Conservation (phyloP, 2,888 invertebrate genomes). For the Drosophila nigritarsus region DNA sequence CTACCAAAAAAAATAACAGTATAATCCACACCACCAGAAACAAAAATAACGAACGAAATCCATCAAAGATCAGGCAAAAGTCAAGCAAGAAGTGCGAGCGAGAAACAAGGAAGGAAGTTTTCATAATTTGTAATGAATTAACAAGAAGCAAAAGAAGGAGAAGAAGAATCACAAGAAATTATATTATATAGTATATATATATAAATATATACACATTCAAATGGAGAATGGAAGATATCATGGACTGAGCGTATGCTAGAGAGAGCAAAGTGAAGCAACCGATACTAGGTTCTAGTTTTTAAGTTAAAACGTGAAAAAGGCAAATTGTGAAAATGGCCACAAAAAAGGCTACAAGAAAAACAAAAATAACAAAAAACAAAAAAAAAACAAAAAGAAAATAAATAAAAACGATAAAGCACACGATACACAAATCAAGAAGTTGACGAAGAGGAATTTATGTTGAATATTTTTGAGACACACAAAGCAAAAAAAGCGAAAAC, state of each 20-base stretch:
- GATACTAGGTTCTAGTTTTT: constrained; percentile 72
- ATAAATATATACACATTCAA: constrained; percentile 29
- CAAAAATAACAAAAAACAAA: neutral
- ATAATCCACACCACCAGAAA: constrained; percentile 76
- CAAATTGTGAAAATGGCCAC: constrained; percentile 62
- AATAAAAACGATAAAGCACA: constrained; percentile 56
- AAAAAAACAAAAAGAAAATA: neutral
- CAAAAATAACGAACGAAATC: constrained; percentile 37
- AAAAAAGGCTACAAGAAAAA: constrained; percentile 44
- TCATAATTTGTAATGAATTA: constrained; percentile 66
- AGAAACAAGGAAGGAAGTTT: constrained; percentile 57
- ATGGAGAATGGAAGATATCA: constrained; percentile 75
- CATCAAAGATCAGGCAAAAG: constrained; percentile 50
- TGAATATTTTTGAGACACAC: constrained; percentile 60
- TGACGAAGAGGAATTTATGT: constrained; percentile 52
- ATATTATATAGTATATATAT: constrained; percentile 43
- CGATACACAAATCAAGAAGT: constrained; percentile 36
- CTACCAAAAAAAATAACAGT: constrained; percentile 59
- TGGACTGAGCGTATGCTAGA: constrained; percentile 82
- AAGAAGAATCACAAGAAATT: constrained; percentile 36
- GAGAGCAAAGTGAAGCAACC: constrained; percentile 61
- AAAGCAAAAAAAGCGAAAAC: constrained; percentile 26
- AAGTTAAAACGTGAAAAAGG: constrained; percentile 58
- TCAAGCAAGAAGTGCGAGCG: constrained; percentile 16
- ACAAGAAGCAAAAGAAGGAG: constrained; percentile 18